Conservation (phyloP, 2,113 vertebrate genomes). For the Varanus komodoensis region DNA sequence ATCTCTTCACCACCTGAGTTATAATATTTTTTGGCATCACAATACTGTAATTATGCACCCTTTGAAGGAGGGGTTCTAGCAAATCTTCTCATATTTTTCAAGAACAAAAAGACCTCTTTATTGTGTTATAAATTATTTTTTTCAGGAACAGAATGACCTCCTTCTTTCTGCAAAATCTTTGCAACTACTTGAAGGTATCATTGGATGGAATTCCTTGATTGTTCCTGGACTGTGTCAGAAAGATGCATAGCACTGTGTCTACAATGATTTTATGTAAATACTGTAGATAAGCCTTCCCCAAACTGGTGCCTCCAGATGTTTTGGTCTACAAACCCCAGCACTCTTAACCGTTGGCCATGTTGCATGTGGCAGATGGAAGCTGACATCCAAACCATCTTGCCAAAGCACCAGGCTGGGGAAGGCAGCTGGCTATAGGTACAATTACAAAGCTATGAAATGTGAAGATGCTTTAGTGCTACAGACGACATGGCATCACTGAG, state of each 20-base stretch:
- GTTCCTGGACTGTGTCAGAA: neutral
- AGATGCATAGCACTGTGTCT: neutral
- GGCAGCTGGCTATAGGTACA: too few relatives aligned
- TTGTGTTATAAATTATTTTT: neutral
- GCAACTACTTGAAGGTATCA: fast-evolving
- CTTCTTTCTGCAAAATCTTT: neutral
- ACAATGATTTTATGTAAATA: neutral
- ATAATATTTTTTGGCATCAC: neutral
- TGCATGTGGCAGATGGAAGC: neutral
- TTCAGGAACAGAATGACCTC: neutral
- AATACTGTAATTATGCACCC: fast-evolving
- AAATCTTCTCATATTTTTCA: neutral
- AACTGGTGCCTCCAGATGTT: neutral
- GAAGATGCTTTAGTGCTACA: neutral
- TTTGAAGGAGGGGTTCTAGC: neutral
- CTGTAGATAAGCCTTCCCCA: neutral
- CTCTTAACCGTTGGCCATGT: neutral
- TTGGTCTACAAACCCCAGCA: neutral
- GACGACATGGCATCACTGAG: neutral
- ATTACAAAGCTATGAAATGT: neutral
- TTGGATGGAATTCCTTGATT: neutral
- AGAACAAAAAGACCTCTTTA: neutral
- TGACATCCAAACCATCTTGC: neutral
- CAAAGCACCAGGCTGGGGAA: neutral
- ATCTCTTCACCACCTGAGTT: neutral